Evolutionary conservation across 2,888 invertebrate species (phyloP), one percentile per base, ranked within the genome.

Genomic region (Hipparchia semele): DNA sequence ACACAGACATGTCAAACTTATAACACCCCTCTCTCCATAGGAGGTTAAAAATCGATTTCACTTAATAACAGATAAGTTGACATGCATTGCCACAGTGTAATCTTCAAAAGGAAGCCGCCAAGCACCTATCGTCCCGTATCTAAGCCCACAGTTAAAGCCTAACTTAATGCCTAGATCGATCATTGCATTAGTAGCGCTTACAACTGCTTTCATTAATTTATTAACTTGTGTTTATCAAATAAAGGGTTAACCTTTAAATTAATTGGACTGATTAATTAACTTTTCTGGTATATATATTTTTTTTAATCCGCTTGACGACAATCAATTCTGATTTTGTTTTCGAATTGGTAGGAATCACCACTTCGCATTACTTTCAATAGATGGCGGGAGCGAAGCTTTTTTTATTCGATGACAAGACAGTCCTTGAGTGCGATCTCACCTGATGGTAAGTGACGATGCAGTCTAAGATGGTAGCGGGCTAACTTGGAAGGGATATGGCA

Each of bases 101-200:
- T 65, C 65, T 53, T 65, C 53, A 65, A 65, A 53, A 53, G 51
- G 23, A 12, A 0, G 33, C 65, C 65, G 65, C 65, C 65, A 12
- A 23, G 65, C 5, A 4, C 39, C 2, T 70, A 59, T 23, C 61
- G 66, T 56, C 59, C 33, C 54, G 23, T 65, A 65, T 68, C 68
- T 59, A 68, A 58, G 46, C 10, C 58, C 23, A n/a, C 12, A 1
- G 58, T 45, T 58, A 68, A 68, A 23, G 49, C 60, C 66, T 71
- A 74, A 60, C 49, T 53, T 69, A 74, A 74, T 66, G 59, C 68
- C 74, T 66, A 74, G 68, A 74, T 74, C 74, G 68, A 74, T 74
- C 74, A 74, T n/a, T 53, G 64, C n/a, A 66, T 71, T 68, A 71
- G 64, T n/a, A 8, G 33, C 54, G 56, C 33, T 46, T 72, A 72